phyloP scores from a whole-genome alignment of 2,797 vertebrate genomes.

The Monodelphis domestica region DNA sequence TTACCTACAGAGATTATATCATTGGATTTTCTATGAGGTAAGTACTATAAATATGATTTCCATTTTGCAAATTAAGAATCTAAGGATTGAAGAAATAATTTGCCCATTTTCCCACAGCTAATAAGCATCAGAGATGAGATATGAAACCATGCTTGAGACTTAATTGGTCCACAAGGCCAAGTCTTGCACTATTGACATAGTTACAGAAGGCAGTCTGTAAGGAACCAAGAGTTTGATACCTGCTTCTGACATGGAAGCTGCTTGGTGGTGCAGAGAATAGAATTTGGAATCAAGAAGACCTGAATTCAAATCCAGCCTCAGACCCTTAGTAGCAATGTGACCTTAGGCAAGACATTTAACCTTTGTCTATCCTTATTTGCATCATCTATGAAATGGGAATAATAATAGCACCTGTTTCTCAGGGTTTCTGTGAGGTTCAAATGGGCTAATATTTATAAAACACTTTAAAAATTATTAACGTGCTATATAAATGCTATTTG shows the following conservation, averaged over 20 bases:
- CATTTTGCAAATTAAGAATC: background rate
- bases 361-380: background rate
- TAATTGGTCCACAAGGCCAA: background rate
- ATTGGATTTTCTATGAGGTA: background rate
- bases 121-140: background rate
- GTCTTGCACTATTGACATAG: background rate
- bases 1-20: background rate
- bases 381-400: background rate
- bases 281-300: background rate
- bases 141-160: background rate
- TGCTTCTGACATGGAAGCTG: background rate
- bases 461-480: background rate
- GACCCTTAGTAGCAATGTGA: background rate
- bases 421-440: background rate
- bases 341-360: background rate
- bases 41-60: background rate
- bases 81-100: background rate
- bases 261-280: background rate
- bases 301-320: background rate
- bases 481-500: background rate
- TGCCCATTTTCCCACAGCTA: background rate
- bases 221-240: background rate
- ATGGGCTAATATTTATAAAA: background rate
- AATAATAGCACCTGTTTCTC: background rate
- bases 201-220: background rate